Percentiles rank a stretch among this genome's conserved stretches.
Conservation (phyloP, 2,888 invertebrate genomes). For the Timema cristinae region DNA sequence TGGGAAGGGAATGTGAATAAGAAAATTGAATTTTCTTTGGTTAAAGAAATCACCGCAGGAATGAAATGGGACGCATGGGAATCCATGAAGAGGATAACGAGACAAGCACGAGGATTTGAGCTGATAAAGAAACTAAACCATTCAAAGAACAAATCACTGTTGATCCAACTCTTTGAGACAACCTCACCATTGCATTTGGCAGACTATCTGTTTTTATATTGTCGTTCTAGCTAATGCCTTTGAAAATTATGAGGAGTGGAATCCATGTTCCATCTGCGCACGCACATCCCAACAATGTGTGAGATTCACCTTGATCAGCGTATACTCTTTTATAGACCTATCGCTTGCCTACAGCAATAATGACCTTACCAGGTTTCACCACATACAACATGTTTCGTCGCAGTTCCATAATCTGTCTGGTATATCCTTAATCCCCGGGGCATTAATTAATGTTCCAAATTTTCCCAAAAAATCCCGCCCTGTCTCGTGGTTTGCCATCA, state of each 20-base stretch:
- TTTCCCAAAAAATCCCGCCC: background rate
- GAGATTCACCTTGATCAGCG: conserved; percentile 32
- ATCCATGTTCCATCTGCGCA: conserved; percentile 24
- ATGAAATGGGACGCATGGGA: too few species aligned
- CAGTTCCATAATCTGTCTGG: conserved; percentile 3
- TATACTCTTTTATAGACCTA: conserved; percentile 23
- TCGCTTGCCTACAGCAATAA: conserved; percentile 6
- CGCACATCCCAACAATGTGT: conserved; percentile 31
- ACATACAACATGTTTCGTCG: background rate
- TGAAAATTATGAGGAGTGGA: conserved; percentile 18
- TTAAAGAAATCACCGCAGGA: too few species aligned
- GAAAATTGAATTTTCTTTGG: too few species aligned
- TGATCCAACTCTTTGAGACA: conserved; percentile 5
- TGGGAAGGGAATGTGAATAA: too few species aligned
- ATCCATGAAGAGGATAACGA: too few species aligned
- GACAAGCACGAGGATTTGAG: too few species aligned
- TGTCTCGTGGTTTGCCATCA: background rate
- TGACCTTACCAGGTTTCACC: conserved; percentile 3
- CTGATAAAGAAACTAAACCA: too few species aligned
- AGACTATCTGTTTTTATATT: conserved; percentile 1
- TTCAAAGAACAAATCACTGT: too few species aligned
- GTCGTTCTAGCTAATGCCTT: background rate
- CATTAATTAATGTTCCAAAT: background rate
- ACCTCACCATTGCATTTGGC: conserved; percentile 2
- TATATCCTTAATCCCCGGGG: background rate